Conservation (phyloP, 2,888 invertebrate species). For the Nomada hirtipes region DNA sequence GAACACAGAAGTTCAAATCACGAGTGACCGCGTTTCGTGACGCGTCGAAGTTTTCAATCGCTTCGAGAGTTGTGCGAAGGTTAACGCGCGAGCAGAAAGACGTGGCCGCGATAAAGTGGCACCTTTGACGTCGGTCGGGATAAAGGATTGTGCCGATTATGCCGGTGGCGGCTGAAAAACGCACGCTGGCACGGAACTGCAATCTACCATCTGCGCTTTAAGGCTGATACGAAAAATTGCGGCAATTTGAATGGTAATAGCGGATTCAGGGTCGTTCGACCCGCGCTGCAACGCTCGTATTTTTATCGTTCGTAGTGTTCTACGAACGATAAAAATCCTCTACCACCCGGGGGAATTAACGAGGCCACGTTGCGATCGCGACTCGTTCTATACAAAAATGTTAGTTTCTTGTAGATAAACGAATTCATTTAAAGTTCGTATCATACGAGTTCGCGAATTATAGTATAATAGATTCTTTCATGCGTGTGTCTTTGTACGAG, state of each 20-base stretch:
- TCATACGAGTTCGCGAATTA: no score
- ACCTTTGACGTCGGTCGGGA: slow-evolving; percentile 55
- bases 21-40: slow-evolving; percentile 49
- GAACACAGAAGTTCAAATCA: not conserved
- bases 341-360: slow-evolving; percentile 19
- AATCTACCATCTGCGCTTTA: slow-evolving; percentile 54
- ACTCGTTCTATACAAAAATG: not conserved
- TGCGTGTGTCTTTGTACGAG: no score
- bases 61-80: slow-evolving; percentile 27
- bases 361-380: slow-evolving; percentile 4
- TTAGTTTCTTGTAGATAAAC: not conserved
- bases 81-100: slow-evolving; percentile 41
- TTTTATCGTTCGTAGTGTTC: slow-evolving; percentile 22
- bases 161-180: slow-evolving; percentile 49
- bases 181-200: slow-evolving; percentile 49
- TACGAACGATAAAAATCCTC: slow-evolving; percentile 26
- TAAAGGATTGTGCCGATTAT: slow-evolving; percentile 70
- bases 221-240: slow-evolving; percentile 41
- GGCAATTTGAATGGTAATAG: slow-evolving; percentile 60
- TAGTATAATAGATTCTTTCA: no score
- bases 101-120: slow-evolving; percentile 59
- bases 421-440: not conserved
- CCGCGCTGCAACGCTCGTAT: slow-evolving; percentile 27
- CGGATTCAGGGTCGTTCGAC: slow-evolving; percentile 45
- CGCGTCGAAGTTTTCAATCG: slow-evolving; percentile 48